Evolutionary conservation across 2,888 invertebrate genomes (phyloP).

Genomic region (Caradrina clavipalpis): DNA sequence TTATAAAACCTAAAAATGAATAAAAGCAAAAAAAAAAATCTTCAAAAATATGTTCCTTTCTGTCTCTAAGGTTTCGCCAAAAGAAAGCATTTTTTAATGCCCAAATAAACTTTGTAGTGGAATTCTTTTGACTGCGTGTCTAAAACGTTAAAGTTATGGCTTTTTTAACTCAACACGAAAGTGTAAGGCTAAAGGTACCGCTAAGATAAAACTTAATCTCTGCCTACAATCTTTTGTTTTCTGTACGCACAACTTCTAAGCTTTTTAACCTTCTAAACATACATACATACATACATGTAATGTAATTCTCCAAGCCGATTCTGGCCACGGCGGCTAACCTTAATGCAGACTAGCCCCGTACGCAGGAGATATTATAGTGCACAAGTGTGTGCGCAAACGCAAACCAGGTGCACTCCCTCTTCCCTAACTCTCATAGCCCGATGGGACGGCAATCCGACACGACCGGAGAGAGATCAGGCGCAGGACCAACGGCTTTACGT

Average conservation of each 20-base stretch:
- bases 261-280: background rate
- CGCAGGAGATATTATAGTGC: no score
- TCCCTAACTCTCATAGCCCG: no score
- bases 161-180: conserved; percentile 28
- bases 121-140: conserved; percentile 23
- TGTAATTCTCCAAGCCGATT: no score
- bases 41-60: background rate
- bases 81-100: conserved; percentile 8
- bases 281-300: background rate
- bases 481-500: no score
- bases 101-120: conserved; percentile 25
- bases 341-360: no score
- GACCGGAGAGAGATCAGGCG: no score
- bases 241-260: conserved; percentile 3
- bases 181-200: background rate
- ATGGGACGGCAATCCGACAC: no score
- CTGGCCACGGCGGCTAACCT: no score
- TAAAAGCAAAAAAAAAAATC: background rate
- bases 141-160: conserved; percentile 25
- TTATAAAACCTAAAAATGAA: no score
- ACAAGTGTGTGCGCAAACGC: no score
- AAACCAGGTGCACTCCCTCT: no score
- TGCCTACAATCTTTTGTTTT: conserved; percentile 19
- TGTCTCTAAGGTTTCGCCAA: background rate
- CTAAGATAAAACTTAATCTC: conserved; percentile 41